Evolutionary conservation across 2,113 vertebrate genomes (phyloP).

Genomic region (Ictalurus furcatus): DNA sequence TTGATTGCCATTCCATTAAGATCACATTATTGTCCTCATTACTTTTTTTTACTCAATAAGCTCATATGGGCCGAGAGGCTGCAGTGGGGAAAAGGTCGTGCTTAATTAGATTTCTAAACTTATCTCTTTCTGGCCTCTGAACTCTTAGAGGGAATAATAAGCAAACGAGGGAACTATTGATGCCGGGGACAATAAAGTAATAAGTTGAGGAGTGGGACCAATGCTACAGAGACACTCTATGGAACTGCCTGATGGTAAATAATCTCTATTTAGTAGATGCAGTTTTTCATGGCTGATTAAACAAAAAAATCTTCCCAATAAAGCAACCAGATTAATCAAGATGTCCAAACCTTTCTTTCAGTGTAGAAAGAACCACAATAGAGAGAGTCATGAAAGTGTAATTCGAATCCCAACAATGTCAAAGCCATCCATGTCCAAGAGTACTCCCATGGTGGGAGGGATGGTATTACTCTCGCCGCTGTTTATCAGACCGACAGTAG

Average conservation of each 20-base stretch:
- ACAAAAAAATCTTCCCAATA: slow-evolving; percentile 55
- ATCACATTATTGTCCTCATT: slow-evolving; percentile 48
- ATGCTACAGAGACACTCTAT: neutral
- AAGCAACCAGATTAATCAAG: slow-evolving; percentile 50
- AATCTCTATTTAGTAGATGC: slow-evolving; percentile 38
- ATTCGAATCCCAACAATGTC: neutral
- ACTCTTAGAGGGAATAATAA: slow-evolving; percentile 65
- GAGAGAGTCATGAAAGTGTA: neutral
- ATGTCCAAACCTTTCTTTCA: slow-evolving; percentile 37
- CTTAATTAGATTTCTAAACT: slow-evolving; percentile 67
- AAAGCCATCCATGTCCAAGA: neutral
- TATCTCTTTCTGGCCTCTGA: slow-evolving; percentile 55
- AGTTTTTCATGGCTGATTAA: slow-evolving; percentile 57
- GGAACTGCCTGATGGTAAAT: slow-evolving; percentile 43
- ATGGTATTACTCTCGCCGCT: neutral
- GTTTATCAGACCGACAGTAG: neutral
- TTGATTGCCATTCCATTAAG: slow-evolving; percentile 63
- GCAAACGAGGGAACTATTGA: slow-evolving; percentile 55
- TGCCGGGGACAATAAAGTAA: slow-evolving; percentile 55
- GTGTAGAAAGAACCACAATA: neutral
- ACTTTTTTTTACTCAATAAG: slow-evolving; percentile 54
- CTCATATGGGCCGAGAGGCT: slow-evolving; percentile 45
- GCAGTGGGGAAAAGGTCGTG: slow-evolving; percentile 61
- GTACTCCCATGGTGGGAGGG: neutral
- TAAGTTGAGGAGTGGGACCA: slow-evolving; percentile 37